Conservation (phyloP, 2,113 vertebrate species). For the Gnathonemus echidnorhynchus region DNA sequence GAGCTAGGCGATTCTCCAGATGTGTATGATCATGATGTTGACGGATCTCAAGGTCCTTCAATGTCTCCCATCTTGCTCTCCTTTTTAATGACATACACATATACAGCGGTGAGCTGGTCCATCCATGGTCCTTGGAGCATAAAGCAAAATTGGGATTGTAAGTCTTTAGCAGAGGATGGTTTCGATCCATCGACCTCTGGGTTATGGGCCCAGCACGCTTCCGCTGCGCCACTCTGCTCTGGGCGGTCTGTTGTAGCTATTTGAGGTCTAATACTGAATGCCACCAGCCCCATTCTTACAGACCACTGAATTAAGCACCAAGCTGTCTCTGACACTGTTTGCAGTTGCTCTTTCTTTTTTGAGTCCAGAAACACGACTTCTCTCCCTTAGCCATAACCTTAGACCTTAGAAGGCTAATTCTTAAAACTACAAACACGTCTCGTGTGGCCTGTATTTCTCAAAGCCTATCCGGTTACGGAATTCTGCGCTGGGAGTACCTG, state of each 20-base stretch:
- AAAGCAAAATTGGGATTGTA: not conserved
- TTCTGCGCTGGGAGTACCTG: constrained; percentile 62
- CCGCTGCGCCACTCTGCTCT: constrained; percentile 69
- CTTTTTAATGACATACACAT: not conserved
- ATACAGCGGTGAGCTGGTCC: not conserved
- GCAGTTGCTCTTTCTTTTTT: constrained; percentile 35
- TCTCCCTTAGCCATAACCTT: constrained; percentile 36
- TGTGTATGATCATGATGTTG: not conserved
- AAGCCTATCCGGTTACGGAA: constrained; percentile 65
- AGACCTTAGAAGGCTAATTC: constrained; percentile 52
- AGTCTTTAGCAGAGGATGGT: constrained; percentile 15
- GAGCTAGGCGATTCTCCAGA: not conserved
- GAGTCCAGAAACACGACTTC: constrained; percentile 36
- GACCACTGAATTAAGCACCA: constrained; percentile 24
- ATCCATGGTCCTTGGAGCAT: not conserved
- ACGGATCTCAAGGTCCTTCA: not conserved
- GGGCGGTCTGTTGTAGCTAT: rapidly evolving
- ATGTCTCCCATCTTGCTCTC: not conserved
- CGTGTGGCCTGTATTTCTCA: constrained; percentile 43
- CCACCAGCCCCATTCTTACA: constrained; percentile 23
- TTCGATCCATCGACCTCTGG: constrained; percentile 66
- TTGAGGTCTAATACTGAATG: not conserved
- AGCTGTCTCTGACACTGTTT: constrained; percentile 37
- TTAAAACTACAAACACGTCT: constrained; percentile 60
- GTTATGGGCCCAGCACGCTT: constrained; percentile 75